Percentiles rank a stretch among this genome's conserved stretches.
These are phyloP conservation scores for Aviceda subcristata DNA, from an alignment of 2,113 vertebrate species.

Conservation along the genomic window DNA sequence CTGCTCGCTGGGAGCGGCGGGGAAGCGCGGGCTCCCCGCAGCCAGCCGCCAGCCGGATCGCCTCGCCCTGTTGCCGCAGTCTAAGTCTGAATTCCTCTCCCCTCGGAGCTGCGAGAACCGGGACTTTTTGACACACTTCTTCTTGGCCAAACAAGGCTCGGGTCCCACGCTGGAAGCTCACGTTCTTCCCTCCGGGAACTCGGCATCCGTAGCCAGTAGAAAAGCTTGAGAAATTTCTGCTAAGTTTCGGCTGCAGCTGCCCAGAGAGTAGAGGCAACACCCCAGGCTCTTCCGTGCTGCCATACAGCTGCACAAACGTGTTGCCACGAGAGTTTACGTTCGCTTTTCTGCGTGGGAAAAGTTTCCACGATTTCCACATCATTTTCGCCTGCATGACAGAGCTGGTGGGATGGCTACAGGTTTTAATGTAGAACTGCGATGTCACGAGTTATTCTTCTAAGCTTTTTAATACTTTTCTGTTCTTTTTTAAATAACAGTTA, in stretches of 20 bases:
- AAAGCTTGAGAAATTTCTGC: background rate
- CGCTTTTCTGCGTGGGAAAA: background rate
- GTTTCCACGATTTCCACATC: background rate
- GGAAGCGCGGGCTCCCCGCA: background rate
- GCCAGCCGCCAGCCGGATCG: background rate
- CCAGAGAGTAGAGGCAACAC: background rate
- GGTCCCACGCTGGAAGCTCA: background rate
- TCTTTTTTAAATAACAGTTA: background rate
- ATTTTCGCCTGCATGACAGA: background rate
- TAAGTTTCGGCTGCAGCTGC: background rate
- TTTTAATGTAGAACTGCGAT: fast-evolving
- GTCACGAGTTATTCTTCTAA: background rate
- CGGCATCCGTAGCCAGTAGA: background rate
- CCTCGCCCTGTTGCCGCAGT: background rate
- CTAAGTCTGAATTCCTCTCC: no score
- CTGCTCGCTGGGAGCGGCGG: background rate
- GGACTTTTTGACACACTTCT: background rate
- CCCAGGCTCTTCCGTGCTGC: background rate
- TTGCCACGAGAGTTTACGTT: background rate
- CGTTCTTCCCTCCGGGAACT: background rate
- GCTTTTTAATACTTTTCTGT: background rate
- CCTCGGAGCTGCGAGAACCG: background rate
- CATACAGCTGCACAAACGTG: background rate
- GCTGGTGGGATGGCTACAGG: fast-evolving
- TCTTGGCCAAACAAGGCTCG: background rate